Conservation (phyloP, 2,797 vertebrate genomes). For the Emydoidea blandingii region DNA sequence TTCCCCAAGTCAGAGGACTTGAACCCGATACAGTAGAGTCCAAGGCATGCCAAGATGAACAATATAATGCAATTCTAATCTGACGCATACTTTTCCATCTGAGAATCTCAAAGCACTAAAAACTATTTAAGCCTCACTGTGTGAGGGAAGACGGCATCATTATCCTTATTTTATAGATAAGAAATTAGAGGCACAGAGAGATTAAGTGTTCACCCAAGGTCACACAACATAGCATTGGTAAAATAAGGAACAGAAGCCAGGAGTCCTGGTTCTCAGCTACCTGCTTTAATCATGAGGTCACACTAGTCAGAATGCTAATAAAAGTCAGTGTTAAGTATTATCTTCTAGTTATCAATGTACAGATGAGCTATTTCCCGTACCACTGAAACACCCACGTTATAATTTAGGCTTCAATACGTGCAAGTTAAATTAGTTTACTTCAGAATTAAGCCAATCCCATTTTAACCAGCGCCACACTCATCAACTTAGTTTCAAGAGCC, state of each 20-base stretch:
- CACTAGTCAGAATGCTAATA: background rate
- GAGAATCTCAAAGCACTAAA: background rate
- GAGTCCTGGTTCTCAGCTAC: background rate
- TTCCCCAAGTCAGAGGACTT: background rate
- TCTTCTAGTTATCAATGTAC: background rate
- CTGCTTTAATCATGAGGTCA: background rate
- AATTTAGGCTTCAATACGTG: background rate
- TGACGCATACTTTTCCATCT: fast-evolving
- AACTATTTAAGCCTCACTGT: background rate
- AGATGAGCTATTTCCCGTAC: background rate
- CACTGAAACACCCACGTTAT: background rate
- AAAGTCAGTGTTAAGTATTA: slow-evolving; percentile 52
- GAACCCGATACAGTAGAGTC: background rate
- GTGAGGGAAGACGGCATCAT: fast-evolving
- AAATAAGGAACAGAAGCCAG: background rate
- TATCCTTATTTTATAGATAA: background rate
- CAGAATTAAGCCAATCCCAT: background rate
- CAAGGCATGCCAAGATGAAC: background rate
- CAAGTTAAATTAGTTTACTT: background rate
- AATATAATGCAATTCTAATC: background rate
- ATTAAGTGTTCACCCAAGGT: background rate
- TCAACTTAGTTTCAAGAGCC: fast-evolving
- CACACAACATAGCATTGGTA: fast-evolving
- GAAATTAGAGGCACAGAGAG: background rate
- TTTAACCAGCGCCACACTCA: fast-evolving